These are phyloP conservation scores for Blennius ocellaris DNA, from an alignment of 2,113 vertebrate species.

Conservation along the genomic window DNA sequence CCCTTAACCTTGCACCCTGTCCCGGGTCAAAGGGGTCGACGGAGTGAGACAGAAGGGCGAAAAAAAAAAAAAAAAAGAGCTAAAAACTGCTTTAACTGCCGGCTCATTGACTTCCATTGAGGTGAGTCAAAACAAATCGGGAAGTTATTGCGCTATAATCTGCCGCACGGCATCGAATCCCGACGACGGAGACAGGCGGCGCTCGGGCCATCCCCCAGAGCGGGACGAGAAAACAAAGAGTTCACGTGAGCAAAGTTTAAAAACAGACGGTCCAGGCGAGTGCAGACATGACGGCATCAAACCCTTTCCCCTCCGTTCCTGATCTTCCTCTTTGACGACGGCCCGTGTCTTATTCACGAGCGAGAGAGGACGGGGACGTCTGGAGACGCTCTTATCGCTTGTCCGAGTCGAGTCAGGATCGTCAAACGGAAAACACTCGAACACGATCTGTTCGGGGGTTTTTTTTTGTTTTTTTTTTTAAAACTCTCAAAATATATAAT, in stretches of 20 bases:
- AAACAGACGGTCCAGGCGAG: slow-evolving; percentile 40
- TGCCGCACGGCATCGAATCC: slow-evolving; percentile 28
- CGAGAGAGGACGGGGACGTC: slow-evolving; percentile 30
- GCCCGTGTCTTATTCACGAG: slow-evolving; percentile 34
- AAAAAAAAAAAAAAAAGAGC: slow-evolving; percentile 30
- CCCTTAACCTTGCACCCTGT: slow-evolving; percentile 44
- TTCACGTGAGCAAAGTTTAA: slow-evolving; percentile 25
- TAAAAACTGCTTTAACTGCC: slow-evolving; percentile 52
- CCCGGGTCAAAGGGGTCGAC: slow-evolving; percentile 54
- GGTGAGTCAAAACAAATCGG: slow-evolving; percentile 62
- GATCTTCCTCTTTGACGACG: slow-evolving; percentile 46
- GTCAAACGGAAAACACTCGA: background rate
- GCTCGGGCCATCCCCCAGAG: slow-evolving; percentile 18
- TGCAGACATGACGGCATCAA: slow-evolving; percentile 60
- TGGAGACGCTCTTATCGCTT: slow-evolving; percentile 1
- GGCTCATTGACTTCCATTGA: slow-evolving; percentile 47
- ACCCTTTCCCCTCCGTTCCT: slow-evolving; percentile 13
- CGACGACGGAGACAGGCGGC: slow-evolving; percentile 17
- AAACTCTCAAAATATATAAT: slow-evolving; percentile 8
- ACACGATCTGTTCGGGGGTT: background rate
- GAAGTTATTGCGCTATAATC: slow-evolving; percentile 36
- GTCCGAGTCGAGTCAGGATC: background rate
- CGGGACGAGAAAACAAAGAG: background rate
- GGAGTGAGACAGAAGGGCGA: slow-evolving; percentile 46
- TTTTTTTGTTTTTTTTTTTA: slow-evolving; percentile 14